A percentile compares a stretch with the other conserved stretches of the same genome.
phyloP scores from a whole-genome alignment of 2,113 vertebrate species.

The Amphiprion percula region DNA sequence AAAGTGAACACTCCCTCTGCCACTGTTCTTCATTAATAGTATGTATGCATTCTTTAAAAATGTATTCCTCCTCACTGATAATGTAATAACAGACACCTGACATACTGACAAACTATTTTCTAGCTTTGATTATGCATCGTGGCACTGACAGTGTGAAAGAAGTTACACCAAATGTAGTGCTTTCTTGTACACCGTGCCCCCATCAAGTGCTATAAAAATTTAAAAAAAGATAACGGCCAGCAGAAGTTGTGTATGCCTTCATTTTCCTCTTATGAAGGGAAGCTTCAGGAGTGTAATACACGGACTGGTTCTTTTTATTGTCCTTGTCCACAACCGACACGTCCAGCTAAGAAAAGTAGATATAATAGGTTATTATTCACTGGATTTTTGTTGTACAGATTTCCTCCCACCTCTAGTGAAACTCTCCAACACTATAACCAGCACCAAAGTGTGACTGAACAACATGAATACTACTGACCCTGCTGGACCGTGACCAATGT shows the following conservation, averaged over 20 bases:
- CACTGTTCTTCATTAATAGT: too few relatives aligned
- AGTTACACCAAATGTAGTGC: conserved; percentile 3
- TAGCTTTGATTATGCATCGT: not conserved
- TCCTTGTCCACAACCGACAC: conserved; percentile 41
- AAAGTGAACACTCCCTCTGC: too few relatives aligned
- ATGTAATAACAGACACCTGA: too few relatives aligned
- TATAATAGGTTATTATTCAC: not conserved
- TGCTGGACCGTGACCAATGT: conserved; percentile 41
- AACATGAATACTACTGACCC: conserved; percentile 72
- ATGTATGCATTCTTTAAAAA: too few relatives aligned
- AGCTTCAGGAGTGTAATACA: conserved; percentile 63
- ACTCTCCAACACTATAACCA: conserved; percentile 31
- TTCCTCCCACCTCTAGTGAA: conserved; percentile 13
- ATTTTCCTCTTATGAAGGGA: conserved; percentile 9
- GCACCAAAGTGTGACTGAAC: conserved; percentile 43
- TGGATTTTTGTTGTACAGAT: not conserved
- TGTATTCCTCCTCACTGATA: too few relatives aligned
- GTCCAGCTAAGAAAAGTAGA: conserved; percentile 51
- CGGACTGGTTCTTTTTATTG: conserved; percentile 42
- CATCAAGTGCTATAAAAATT: not conserved
- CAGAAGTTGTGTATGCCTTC: conserved; percentile 50
- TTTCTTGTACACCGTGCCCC: not conserved
- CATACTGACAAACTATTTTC: too few relatives aligned
- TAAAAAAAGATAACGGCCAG: conserved; percentile 4
- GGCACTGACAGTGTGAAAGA: not conserved